These are phyloP conservation scores for Dryocosmus kuriphilus DNA, from an alignment of 2,888 invertebrate species.

Conservation along the genomic window DNA sequence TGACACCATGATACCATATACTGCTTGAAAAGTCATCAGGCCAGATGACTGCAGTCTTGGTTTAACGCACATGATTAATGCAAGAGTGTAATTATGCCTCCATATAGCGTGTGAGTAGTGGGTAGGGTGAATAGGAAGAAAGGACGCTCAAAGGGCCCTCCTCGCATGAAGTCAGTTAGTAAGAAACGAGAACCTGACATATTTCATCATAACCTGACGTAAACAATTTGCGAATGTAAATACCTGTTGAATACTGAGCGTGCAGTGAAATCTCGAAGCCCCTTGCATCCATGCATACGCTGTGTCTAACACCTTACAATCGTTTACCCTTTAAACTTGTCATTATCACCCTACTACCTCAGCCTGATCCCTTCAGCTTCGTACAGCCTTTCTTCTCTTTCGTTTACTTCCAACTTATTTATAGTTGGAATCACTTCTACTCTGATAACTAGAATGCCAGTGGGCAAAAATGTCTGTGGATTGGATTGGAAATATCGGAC, in stretches of 20 bases:
- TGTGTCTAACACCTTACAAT: slow-evolving; percentile 58
- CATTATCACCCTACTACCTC: slow-evolving; percentile 61
- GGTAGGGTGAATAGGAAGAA: slow-evolving; percentile 46
- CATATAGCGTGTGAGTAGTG: slow-evolving; percentile 45
- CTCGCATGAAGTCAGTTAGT: slow-evolving; percentile 47
- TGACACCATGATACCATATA: background rate
- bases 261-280: slow-evolving; percentile 55
- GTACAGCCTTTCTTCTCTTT: background rate
- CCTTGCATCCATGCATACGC: slow-evolving; percentile 56
- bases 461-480: too few species aligned
- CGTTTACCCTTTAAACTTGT: slow-evolving; percentile 71
- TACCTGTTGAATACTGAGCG: slow-evolving; percentile 74
- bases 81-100: slow-evolving; percentile 58
- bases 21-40: background rate
- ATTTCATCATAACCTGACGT: slow-evolving; percentile 75
- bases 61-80: slow-evolving; percentile 57
- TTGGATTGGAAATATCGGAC: too few species aligned
- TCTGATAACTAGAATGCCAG: too few species aligned
- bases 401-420: background rate
- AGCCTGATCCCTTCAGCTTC: background rate
- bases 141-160: slow-evolving; percentile 46
- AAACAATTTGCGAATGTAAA: slow-evolving; percentile 77
- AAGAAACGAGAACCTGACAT: slow-evolving; percentile 73
- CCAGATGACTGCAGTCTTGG: background rate
- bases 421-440: background rate